Base-by-base conservation (phyloP, 2,113 vertebrate species). In the Catharus minimus region DNA sequence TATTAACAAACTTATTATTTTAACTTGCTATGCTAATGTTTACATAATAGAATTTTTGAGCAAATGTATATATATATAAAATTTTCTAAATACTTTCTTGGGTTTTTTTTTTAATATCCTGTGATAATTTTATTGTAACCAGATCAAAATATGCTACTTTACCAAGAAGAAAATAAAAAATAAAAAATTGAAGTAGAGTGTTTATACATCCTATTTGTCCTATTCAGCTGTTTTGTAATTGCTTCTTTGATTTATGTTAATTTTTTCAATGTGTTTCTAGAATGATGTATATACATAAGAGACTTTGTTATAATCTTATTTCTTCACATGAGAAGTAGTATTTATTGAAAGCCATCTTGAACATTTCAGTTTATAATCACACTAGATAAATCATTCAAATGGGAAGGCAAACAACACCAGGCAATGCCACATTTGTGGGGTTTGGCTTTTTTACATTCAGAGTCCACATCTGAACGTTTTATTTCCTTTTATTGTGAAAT, bases 1-100 rank as follows among this genome's bases (percentile, higher is more conserved):
- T 92, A 67, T 88, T 86, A 75, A 62, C 47, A 44, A 93, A 49
- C 50, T 88, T 86, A 77, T 87, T 83, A 79, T 86, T 94, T 95
- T 87, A 89, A 94, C 82, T 86, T 93, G 73, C 87, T 96, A 72
- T 27, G 86, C 95, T 97, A 86, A 74, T 84, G 97, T 98, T 97
- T 97, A 97, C 96, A 97, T 62, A 33, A 84, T 72, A 96, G 90
- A 93, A 58, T 97, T 98, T 98, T 95, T 95, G 96, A 96, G 89
- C 86, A 94, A 97, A 97, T 95, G 74, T 94, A 12, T 96, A 92
- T 50, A 43, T 95, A 97, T 97, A 97, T 96, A 97, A 96, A 96
- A 94, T 97, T 98, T 98, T 98, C 90, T 97, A 97, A 96, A 95
- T 67, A 88, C 62, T 87, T 95, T 89, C 86, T 96, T 97, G 88